Base-by-base conservation (phyloP, 1,140 invertebrate species). In the Aradophagus sp. region DNA sequence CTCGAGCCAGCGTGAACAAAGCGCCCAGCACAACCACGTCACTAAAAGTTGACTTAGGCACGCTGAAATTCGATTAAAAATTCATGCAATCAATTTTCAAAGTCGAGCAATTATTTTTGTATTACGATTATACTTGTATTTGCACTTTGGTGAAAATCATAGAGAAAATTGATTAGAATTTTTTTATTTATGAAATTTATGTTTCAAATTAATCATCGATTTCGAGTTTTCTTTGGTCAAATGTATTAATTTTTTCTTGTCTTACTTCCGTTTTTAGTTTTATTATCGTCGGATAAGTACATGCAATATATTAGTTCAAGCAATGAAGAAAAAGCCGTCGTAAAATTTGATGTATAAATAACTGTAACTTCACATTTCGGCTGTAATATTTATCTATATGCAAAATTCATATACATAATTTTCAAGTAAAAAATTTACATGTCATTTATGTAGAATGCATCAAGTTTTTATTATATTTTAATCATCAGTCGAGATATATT, bases 41-140 rank as follows among this genome's bases (percentile, higher is more conserved):
- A 84, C 65, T 15, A 84, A 36, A 5, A 85, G 55, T 71, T 85
- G 84, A 31, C 76, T 80, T 4, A 82, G 44, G 35, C 80, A 85
- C 11, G 82, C 82, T 78, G 55, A 53, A 72, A 74, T 42, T 50
- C 2, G 10, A 29, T 6, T 5, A 1, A 2, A 48, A 34, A 23
- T 0, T 15, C 1, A 5, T 13, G 5, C 15, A 7, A 8, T 48
- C 11, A 15, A n/a, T 32, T 11, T 11, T n/a, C n/a, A 10, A 19
- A 19, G n/a, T 23, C 10, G 15, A 23, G 4, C 4, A 8, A 23
- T 23, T 23, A 4, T 5, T 8, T 4, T 23, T 23, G 8, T 23
- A 23, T 23, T 23, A 23, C 8, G 4, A 8, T 5, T 5, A 23
- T 23, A 23, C 8, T 23, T 5, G 20, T 23, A 23, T 5, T 5